Evolutionary conservation across 2,113 vertebrate species (phyloP).

Genomic region (Dasyornis broadbenti): DNA sequence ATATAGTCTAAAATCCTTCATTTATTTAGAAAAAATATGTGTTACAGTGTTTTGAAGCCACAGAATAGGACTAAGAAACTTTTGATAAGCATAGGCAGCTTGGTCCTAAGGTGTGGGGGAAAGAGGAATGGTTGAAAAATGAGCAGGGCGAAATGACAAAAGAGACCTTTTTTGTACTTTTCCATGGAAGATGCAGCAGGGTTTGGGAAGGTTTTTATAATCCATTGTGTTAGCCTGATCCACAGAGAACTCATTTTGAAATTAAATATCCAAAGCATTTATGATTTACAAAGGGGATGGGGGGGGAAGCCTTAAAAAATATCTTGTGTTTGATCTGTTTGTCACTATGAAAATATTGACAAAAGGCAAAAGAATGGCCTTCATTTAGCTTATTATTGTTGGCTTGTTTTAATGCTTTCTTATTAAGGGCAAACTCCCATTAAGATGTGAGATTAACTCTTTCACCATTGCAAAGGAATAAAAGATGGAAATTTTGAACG

Average conservation of each 20-base stretch:
- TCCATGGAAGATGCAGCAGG: background rate
- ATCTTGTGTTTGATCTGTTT: constrained; percentile 49
- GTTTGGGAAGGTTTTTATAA: background rate
- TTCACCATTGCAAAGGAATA: background rate
- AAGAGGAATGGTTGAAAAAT: background rate
- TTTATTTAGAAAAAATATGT: background rate
- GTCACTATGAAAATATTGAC: constrained; percentile 52
- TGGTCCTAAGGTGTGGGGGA: background rate
- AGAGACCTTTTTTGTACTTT: background rate
- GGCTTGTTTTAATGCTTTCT: constrained; percentile 32
- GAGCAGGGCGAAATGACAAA: background rate
- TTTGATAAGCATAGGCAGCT: background rate
- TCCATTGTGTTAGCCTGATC: background rate
- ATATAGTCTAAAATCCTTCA: background rate
- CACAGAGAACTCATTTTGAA: constrained; percentile 42
- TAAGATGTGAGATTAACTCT: constrained; percentile 41
- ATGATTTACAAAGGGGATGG: constrained; percentile 10
- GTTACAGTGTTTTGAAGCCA: background rate
- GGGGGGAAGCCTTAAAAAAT: background rate
- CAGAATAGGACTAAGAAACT: background rate
- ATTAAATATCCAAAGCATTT: constrained; percentile 44
- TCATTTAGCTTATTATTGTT: constrained; percentile 54
- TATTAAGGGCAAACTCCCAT: constrained; percentile 9
- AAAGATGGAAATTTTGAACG: background rate
- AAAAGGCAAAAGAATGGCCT: constrained; percentile 47